Evolutionary conservation across 1,140 invertebrate genomes (phyloP).

Genomic region (Aphaenogaster floridana): DNA sequence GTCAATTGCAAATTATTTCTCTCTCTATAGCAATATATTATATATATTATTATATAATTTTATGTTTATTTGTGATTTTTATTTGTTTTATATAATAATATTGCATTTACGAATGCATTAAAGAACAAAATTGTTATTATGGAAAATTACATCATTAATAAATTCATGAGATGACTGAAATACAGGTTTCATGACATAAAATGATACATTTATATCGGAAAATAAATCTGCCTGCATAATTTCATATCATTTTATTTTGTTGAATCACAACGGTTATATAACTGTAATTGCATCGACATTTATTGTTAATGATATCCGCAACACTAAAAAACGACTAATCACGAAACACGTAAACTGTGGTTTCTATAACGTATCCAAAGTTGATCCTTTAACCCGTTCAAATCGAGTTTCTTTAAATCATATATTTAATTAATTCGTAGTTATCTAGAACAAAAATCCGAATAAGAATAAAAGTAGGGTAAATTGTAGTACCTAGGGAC

Average conservation of each 20-base stretch:
- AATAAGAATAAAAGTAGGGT: background rate
- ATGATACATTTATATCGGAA: background rate
- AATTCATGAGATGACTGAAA: slow-evolving; percentile 29
- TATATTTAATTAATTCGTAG: background rate
- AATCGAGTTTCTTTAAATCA: background rate
- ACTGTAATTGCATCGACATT: background rate
- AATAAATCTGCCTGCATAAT: slow-evolving; percentile 29
- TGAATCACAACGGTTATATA: background rate
- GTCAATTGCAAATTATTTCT: background rate
- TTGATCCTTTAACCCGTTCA: background rate
- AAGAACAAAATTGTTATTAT: background rate
- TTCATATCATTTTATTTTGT: slow-evolving; percentile 19
- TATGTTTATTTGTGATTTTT: background rate
- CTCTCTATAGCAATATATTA: background rate
- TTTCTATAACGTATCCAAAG: background rate
- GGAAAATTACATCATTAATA: slow-evolving; percentile 22
- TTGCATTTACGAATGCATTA: background rate
- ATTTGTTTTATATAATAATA: slow-evolving; percentile 11
- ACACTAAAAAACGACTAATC: background rate
- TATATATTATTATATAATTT: background rate
- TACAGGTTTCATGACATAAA: background rate
- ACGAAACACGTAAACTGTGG: background rate
- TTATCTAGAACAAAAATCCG: background rate
- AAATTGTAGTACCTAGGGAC: no score
- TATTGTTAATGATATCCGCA: slow-evolving; percentile 5